Conservation (phyloP, 2,888 invertebrate genomes). For the Caradrina clavipalpis region DNA sequence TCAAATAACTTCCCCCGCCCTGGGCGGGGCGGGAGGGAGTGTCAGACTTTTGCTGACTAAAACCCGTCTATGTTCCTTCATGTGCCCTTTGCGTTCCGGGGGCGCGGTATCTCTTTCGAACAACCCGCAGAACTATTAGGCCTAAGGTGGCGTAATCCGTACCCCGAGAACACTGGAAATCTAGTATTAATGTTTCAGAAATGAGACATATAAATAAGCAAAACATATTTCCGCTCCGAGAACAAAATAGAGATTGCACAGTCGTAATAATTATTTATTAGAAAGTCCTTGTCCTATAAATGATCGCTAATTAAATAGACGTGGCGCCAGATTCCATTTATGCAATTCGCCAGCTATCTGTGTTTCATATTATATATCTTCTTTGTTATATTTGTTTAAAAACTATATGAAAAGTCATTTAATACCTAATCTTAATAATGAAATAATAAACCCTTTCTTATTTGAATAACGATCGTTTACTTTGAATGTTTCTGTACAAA, state of each 20-base stretch:
- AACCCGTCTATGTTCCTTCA: too few relatives aligned
- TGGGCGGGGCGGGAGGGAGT: too few relatives aligned
- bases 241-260: slow-evolving; percentile 6
- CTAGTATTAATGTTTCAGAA: background rate
- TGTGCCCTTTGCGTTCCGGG: too few relatives aligned
- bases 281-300: background rate
- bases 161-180: background rate
- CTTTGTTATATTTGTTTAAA: slow-evolving; percentile 12
- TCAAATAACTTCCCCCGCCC: too few relatives aligned
- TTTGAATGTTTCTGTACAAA: background rate
- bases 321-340: slow-evolving; percentile 6
- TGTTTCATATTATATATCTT: slow-evolving; percentile 18
- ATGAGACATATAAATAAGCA: background rate
- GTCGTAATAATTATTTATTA: background rate
- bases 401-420: slow-evolving; percentile 26
- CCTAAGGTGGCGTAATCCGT: slow-evolving; percentile 1
- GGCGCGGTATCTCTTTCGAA: too few relatives aligned
- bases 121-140: slow-evolving; percentile 1
- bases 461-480: slow-evolving; percentile 14
- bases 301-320: background rate
- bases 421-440: slow-evolving; percentile 32
- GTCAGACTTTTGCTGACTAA: too few relatives aligned
- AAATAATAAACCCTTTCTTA: slow-evolving; percentile 27
- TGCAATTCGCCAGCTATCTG: slow-evolving; percentile 1
- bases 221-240: background rate